Percentiles rank a stretch among this genome's conserved stretches.
phyloP scores from a whole-genome alignment of 2,113 vertebrate species.

The Butorides virescens region DNA sequence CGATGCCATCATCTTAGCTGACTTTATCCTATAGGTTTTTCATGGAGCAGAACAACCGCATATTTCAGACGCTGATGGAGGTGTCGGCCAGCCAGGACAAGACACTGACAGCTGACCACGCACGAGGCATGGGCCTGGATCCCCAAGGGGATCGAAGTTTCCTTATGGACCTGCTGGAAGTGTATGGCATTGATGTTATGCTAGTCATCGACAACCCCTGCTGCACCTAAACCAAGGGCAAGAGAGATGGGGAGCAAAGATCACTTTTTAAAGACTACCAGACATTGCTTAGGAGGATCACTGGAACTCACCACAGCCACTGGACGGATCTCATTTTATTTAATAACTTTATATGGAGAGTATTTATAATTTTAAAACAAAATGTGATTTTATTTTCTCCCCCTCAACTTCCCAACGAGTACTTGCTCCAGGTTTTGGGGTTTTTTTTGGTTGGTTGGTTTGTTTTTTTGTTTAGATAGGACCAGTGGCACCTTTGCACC shows the following conservation, averaged over 20 bases:
- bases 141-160: conserved; percentile 93
- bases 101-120: conserved; percentile 90
- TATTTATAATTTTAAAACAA: conserved; percentile 63
- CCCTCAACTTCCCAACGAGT: neutral
- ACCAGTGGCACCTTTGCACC: conserved; percentile 23
- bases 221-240: conserved; percentile 79
- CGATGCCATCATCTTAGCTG: neutral
- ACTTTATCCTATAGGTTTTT: conserved; percentile 85
- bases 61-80: conserved; percentile 94
- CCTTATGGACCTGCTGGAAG: conserved; percentile 92
- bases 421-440: neutral
- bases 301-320: conserved; percentile 27
- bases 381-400: conserved; percentile 40
- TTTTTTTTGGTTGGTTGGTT: neutral
- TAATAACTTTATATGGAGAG: conserved; percentile 45
- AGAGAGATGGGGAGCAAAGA: neutral
- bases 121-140: conserved; percentile 95
- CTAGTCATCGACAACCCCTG: conserved; percentile 96
- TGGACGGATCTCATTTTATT: conserved; percentile 37
- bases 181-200: conserved; percentile 92
- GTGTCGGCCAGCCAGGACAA: conserved; percentile 89
- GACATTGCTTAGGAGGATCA: conserved; percentile 15
- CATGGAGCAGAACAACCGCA: conserved; percentile 97
- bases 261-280: conserved; percentile 22
- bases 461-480: neutral